phyloP scores from a whole-genome alignment of 1,140 invertebrate species.

The Zelostemma sp. region DNA sequence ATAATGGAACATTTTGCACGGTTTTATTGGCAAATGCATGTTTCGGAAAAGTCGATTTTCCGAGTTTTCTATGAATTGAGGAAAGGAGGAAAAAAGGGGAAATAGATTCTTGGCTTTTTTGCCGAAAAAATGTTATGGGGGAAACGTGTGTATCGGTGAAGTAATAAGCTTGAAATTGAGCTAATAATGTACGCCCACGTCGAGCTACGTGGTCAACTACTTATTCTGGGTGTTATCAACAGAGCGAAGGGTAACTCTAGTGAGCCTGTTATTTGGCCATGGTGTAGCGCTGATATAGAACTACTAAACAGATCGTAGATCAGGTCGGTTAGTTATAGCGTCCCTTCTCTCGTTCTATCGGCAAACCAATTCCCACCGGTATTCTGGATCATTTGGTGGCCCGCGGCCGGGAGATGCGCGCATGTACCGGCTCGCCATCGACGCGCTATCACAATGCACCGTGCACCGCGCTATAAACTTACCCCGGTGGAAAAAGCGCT shows the following conservation, averaged over 20 bases:
- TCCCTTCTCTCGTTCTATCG: conserved; percentile 41
- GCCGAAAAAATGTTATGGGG: neutral
- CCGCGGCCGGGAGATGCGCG: conserved; percentile 65
- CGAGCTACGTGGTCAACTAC: conserved; percentile 40
- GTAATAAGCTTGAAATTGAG: conserved; percentile 17
- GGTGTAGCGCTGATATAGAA: conserved; percentile 67
- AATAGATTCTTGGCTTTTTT: too few species aligned
- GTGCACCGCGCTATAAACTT: conserved; percentile 45
- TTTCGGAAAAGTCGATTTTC: too few species aligned
- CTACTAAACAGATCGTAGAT: conserved; percentile 71
- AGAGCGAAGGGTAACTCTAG: conserved; percentile 50
- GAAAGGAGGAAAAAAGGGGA: too few species aligned
- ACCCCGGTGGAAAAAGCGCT: conserved; percentile 32
- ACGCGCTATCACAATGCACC: conserved; percentile 55
- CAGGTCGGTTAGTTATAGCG: conserved; percentile 65
- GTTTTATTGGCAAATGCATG: too few species aligned
- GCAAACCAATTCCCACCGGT: conserved; percentile 67
- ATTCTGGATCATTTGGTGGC: conserved; percentile 70
- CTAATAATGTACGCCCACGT: conserved; percentile 21
- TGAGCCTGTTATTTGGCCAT: conserved; percentile 56
- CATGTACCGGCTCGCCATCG: conserved; percentile 52
- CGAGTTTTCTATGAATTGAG: too few species aligned
- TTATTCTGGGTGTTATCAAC: conserved; percentile 55
- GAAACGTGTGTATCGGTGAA: neutral
- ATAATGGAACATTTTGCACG: conserved; percentile 3